Evolutionary conservation across 2,888 invertebrate species (phyloP).

Genomic region (Pyrrhosoma nymphula): DNA sequence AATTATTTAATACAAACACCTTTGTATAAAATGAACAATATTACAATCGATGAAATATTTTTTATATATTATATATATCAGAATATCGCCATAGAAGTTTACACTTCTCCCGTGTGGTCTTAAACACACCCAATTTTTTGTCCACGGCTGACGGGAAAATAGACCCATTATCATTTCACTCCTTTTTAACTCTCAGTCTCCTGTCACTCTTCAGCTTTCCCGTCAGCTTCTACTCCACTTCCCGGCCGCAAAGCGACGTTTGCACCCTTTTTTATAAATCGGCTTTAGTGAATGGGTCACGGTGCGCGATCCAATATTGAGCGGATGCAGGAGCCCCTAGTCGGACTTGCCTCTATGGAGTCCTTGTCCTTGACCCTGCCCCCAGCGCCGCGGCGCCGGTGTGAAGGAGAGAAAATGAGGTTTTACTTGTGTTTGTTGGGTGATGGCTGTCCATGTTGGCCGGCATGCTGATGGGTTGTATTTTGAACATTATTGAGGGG

Average conservation of each 20-base stretch:
- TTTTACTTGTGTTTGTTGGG: no score
- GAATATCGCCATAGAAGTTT: no score
- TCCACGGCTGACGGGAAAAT: not conserved
- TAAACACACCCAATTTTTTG: no score
- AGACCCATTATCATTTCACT: slow-evolving; percentile 19
- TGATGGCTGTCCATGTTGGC: no score
- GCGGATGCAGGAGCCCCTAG: not conserved
- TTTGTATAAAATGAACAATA: no score
- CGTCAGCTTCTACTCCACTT: not conserved
- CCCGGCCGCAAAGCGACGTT: not conserved
- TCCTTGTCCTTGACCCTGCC: not conserved
- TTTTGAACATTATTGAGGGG: no score
- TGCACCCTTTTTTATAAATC: not conserved
- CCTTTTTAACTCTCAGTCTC: not conserved
- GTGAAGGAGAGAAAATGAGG: not conserved
- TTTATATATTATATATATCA: no score
- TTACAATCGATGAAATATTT: no score
- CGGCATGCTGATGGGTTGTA: no score
- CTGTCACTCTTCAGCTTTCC: not conserved
- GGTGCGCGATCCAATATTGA: not conserved
- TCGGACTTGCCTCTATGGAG: not conserved
- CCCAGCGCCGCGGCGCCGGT: not conserved
- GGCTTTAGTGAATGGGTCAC: not conserved
- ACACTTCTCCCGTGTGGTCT: no score
- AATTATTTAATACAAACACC: no score